Conservation (phyloP, 1,140 invertebrate species). For the Drosophila kanapiae region DNA sequence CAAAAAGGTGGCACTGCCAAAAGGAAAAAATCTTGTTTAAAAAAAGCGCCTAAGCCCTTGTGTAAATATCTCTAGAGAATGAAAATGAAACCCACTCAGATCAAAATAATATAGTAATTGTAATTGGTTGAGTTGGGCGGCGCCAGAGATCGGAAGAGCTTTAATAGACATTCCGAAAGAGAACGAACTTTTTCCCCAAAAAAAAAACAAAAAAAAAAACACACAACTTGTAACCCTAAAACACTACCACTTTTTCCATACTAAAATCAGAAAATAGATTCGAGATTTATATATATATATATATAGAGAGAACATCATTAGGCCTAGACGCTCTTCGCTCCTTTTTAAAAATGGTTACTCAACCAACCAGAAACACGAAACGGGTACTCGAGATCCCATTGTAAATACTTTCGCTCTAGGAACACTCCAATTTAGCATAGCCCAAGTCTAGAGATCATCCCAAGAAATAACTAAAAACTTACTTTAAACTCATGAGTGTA, state of each 20-base stretch:
- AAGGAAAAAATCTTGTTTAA: conserved; percentile 14
- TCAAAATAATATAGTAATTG: conserved; percentile 33
- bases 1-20: conserved; percentile 51
- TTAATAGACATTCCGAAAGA: conserved; percentile 63
- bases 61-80: conserved; percentile 21
- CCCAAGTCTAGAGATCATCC: conserved; percentile 32
- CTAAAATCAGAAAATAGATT: conserved; percentile 40
- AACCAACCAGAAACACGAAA: conserved; percentile 32
- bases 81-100: conserved; percentile 18
- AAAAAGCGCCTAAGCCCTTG: background rate
- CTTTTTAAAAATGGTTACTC: conserved; percentile 35
- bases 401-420: conserved; percentile 73
- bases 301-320: conserved; percentile 57
- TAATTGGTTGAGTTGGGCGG: conserved; percentile 32
- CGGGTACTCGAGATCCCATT: conserved; percentile 62
- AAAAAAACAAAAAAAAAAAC: background rate
- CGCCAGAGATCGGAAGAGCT: conserved; percentile 53
- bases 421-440: conserved; percentile 63
- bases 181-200: conserved; percentile 21
- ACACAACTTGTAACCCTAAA: conserved; percentile 26
- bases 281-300: conserved; percentile 40
- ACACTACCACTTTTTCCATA: conserved; percentile 46
- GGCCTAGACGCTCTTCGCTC: conserved; percentile 55
- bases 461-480: conserved; percentile 44
- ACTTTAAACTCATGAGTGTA: conserved; percentile 60